Conservation (phyloP, 2,797 vertebrate genomes). For the Ficedula albicollis region DNA sequence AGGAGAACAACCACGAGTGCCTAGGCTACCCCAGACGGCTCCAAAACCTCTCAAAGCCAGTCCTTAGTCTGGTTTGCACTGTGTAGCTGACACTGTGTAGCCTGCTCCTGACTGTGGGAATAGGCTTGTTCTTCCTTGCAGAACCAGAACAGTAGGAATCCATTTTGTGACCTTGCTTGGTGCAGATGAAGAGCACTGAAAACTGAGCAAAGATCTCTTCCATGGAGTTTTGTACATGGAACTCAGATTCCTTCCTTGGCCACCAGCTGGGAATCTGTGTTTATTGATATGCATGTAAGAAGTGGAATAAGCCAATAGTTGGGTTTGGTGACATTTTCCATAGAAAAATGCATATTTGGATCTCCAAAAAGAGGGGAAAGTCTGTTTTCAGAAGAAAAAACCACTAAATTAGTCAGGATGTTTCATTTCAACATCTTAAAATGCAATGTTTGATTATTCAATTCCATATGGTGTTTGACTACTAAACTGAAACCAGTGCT, state of each 20-base stretch:
- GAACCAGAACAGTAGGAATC: not conserved
- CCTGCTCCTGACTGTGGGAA: not conserved
- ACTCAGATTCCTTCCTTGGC: not conserved
- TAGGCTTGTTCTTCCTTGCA: not conserved
- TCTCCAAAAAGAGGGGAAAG: not conserved
- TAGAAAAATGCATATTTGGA: not conserved
- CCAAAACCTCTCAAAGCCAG: not conserved
- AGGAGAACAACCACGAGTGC: fast-evolving
- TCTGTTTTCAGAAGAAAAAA: not conserved
- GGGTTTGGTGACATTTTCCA: not conserved
- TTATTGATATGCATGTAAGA: not conserved
- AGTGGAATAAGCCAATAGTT: not conserved
- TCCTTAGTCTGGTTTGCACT: not conserved
- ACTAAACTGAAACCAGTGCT: not conserved
- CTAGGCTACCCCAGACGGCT: fast-evolving
- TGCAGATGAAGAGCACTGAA: not conserved
- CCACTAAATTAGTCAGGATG: not conserved
- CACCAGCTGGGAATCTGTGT: not conserved
- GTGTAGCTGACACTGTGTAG: not conserved
- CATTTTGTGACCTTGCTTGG: not conserved
- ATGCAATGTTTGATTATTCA: not conserved
- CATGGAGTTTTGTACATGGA: not conserved
- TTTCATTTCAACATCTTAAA: constrained; percentile 19
- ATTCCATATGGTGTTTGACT: not conserved
- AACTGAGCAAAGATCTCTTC: not conserved